Percentiles rank a stretch among this genome's conserved stretches.
phyloP scores from a whole-genome alignment of 2,113 vertebrate species.

The Mionectes macconnelli region DNA sequence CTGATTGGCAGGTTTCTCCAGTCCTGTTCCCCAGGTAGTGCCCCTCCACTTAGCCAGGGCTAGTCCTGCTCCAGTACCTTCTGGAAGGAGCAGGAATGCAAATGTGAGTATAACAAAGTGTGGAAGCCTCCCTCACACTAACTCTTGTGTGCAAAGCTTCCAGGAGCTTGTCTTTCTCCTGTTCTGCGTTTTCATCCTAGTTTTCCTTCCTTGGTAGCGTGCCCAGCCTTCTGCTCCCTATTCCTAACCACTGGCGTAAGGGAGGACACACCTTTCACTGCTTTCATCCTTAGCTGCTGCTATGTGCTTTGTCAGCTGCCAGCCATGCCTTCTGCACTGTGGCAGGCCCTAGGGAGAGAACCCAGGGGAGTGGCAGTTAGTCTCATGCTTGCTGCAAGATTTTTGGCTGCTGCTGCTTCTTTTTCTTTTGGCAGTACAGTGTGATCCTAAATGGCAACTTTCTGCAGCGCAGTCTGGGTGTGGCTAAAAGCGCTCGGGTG shows the following conservation, averaged over 20 bases:
- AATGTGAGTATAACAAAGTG: neutral
- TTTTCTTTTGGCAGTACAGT: neutral
- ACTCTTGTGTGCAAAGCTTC: neutral
- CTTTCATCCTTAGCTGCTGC: neutral
- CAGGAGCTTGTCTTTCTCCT: neutral
- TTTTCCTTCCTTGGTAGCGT: neutral
- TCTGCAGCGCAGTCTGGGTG: neutral
- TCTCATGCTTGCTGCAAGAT: neutral
- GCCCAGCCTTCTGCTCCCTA: neutral
- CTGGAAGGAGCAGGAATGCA: constrained; percentile 3
- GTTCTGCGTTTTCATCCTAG: neutral
- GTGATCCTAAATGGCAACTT: neutral
- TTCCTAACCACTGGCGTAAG: neutral
- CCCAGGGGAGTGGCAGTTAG: neutral
- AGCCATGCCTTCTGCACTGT: neutral
- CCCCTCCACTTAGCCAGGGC: neutral
- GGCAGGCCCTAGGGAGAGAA: neutral
- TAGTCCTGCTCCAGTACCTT: neutral
- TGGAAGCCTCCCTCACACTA: neutral
- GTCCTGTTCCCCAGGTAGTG: neutral
- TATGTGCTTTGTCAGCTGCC: neutral
- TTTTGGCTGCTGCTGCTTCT: neutral
- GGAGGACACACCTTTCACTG: neutral
- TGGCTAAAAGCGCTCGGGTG: neutral
- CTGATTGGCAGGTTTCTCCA: neutral